Evolutionary conservation across 2,888 invertebrate genomes (phyloP).

Genomic region (Geotrupes spiniger): DNA sequence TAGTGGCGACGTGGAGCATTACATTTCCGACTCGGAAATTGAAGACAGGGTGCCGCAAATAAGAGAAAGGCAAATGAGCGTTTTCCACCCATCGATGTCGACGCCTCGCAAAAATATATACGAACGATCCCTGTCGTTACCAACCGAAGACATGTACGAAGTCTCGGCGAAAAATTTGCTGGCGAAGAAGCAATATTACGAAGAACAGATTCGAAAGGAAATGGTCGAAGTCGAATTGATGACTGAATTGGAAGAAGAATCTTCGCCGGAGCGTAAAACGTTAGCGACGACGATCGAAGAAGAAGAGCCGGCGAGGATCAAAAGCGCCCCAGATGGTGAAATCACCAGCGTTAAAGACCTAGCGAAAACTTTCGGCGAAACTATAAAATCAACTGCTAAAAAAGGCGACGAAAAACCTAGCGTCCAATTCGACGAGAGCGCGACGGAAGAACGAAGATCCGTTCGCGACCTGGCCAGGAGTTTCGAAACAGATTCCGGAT

Average conservation of each 20-base stretch:
- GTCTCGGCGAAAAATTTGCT: conserved; percentile 56
- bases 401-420: conserved; percentile 11
- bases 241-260: conserved; percentile 51
- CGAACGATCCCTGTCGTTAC: conserved; percentile 53
- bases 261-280: conserved; percentile 52
- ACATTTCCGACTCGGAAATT: conserved; percentile 49
- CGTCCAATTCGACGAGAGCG: conserved; percentile 5
- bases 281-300: conserved; percentile 27
- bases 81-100: conserved; percentile 42
- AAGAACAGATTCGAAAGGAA: conserved; percentile 60
- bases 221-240: conserved; percentile 55
- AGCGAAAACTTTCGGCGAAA: conserved; percentile 30
- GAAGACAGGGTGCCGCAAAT: conserved; percentile 50
- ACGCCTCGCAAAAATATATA: conserved; percentile 46
- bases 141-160: conserved; percentile 53
- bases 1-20: conserved; percentile 48
- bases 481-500: conserved; percentile 32
- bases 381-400: conserved; percentile 10
- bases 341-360: conserved; percentile 28
- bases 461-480: conserved; percentile 37
- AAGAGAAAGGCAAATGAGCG: conserved; percentile 49
- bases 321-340: conserved; percentile 27
- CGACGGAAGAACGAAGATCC: conserved; percentile 28
- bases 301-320: conserved; percentile 32
- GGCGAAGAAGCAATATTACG: conserved; percentile 58